Conservation (phyloP, 2,113 vertebrate species). For the Ranitomeya imitator region DNA sequence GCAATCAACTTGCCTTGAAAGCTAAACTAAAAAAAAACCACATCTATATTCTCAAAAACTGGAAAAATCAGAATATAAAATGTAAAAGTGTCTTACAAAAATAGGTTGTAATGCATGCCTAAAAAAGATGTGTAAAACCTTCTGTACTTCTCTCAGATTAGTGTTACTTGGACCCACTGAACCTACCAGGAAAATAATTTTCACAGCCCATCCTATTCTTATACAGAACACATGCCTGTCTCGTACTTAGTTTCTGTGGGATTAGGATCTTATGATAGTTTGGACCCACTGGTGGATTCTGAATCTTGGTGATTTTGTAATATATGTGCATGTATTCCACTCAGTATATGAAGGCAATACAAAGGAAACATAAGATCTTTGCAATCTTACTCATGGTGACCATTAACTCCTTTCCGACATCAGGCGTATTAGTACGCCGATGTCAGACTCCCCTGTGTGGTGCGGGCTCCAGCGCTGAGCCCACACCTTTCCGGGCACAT, state of each 20-base stretch:
- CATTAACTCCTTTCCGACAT: no score
- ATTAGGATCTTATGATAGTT: no score
- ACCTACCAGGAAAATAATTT: not conserved
- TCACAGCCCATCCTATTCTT: not conserved
- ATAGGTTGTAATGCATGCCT: not conserved
- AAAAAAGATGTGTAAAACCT: not conserved
- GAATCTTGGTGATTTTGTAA: no score
- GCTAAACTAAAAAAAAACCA: not conserved
- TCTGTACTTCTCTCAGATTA: not conserved
- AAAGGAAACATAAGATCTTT: no score
- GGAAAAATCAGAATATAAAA: not conserved
- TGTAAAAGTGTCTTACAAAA: not conserved
- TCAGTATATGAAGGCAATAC: no score
- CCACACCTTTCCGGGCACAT: no score
- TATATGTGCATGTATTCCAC: no score
- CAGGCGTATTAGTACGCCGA: no score
- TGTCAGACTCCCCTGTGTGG: no score
- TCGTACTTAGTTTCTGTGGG: not conserved
- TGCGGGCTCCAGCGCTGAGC: no score
- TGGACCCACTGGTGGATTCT: not conserved
- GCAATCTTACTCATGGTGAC: no score
- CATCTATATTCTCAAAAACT: not conserved
- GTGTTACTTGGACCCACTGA: not conserved
- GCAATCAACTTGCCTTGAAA: slow-evolving; percentile 1
- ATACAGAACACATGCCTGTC: not conserved